A percentile compares a stretch with the other conserved stretches of the same genome.
These are phyloP conservation scores for Pemphredon lugubris DNA, from an alignment of 2,888 invertebrate species.

Conservation along the genomic window DNA sequence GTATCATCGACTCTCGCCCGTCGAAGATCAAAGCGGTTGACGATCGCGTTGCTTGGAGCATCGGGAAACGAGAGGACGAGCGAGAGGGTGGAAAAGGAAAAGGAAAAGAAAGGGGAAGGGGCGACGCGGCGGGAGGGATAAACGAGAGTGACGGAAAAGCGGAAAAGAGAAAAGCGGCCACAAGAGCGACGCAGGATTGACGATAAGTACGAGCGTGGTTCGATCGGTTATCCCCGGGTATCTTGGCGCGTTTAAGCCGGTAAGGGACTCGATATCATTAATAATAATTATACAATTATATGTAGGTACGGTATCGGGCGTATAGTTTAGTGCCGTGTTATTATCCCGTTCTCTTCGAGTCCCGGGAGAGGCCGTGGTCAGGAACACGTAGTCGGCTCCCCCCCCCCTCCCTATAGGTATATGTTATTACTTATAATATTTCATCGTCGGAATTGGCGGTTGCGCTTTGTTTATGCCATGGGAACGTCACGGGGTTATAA, in stretches of 20 bases:
- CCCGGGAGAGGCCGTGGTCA: constrained; percentile 63
- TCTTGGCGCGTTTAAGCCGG: constrained; percentile 74
- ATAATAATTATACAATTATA: constrained; percentile 82
- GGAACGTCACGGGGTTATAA: constrained; percentile 77
- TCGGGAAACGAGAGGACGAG: not conserved
- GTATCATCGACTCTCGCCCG: no score
- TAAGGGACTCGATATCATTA: constrained; percentile 80
- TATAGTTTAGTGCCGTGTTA: constrained; percentile 81
- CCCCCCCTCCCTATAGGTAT: constrained; percentile 70
- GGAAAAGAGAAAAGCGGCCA: constrained; percentile 40
- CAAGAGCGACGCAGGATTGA: constrained; percentile 55
- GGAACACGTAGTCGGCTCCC: constrained; percentile 45
- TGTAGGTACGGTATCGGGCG: constrained; percentile 78
- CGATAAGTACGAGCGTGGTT: constrained; percentile 44
- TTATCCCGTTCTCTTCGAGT: constrained; percentile 77
- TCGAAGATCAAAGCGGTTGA: no score
- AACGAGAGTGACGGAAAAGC: constrained; percentile 39
- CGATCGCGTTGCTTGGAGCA: constrained; percentile 1
- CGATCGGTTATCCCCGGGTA: constrained; percentile 47
- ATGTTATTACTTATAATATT: constrained; percentile 82
- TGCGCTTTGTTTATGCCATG: constrained; percentile 81
- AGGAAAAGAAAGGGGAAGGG: constrained; percentile 46
- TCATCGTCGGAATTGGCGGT: constrained; percentile 81
- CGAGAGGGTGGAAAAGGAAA: constrained; percentile 46
- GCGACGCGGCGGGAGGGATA: not conserved